phyloP scores from a whole-genome alignment of 2,888 invertebrate genomes.

The Nephrocerus scutellatus region DNA sequence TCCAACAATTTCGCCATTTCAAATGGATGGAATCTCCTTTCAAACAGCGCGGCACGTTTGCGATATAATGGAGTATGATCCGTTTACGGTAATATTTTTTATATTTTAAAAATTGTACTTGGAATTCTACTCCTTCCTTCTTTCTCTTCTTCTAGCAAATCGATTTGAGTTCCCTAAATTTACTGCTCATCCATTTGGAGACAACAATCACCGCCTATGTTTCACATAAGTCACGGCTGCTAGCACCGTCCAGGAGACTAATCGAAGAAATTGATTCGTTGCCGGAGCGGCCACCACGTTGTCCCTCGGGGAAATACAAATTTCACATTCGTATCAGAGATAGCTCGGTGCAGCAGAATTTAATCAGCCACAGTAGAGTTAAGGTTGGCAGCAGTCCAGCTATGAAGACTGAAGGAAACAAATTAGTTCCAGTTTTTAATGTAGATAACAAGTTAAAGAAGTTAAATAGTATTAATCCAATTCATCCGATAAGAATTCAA shows the following conservation, averaged over 20 bases:
- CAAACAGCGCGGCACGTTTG: constrained; percentile 66
- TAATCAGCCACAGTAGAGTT: constrained; percentile 34
- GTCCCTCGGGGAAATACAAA: constrained; percentile 60
- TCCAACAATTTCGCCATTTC: constrained; percentile 90
- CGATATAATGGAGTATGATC: constrained; percentile 64
- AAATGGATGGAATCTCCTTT: constrained; percentile 68
- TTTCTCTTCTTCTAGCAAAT: constrained; percentile 53
- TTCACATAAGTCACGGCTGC: constrained; percentile 70
- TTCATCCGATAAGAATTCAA: constrained; percentile 18
- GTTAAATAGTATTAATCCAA: constrained; percentile 25
- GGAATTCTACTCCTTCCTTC: constrained; percentile 16
- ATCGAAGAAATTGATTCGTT: constrained; percentile 62
- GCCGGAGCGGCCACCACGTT: constrained; percentile 56
- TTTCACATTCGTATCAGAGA: constrained; percentile 53
- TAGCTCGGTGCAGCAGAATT: constrained; percentile 40
- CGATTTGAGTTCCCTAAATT: constrained; percentile 58
- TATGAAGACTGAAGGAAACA: constrained; percentile 44
- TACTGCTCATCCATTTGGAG: constrained; percentile 61
- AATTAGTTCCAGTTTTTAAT: constrained; percentile 39
- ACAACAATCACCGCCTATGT: constrained; percentile 70
- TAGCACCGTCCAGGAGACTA: constrained; percentile 62
- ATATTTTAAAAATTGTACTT: constrained; percentile 3
- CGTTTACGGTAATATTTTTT: constrained; percentile 56
- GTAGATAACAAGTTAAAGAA: constrained; percentile 25
- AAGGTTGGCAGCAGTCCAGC: constrained; percentile 49